A percentile compares a stretch with the other conserved stretches of the same genome.
These are phyloP conservation scores for Atta colombica DNA, from an alignment of 1,140 invertebrate genomes.

Conservation along the genomic window DNA sequence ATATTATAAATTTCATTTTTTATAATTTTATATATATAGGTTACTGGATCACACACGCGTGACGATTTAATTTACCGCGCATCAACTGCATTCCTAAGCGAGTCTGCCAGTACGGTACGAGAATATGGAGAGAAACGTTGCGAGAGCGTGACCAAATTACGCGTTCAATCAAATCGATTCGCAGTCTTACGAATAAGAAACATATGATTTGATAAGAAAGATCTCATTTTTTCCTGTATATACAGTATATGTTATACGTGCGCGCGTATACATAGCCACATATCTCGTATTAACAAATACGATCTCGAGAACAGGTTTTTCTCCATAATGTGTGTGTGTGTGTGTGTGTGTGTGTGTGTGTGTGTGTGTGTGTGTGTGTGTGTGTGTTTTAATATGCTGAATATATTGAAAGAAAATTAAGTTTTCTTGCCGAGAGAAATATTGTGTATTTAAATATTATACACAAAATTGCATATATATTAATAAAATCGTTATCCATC, in stretches of 20 bases:
- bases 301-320: background rate
- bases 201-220: slow-evolving; percentile 15
- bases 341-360: too few species aligned
- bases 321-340: background rate
- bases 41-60: slow-evolving; percentile 77
- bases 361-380: too few species aligned
- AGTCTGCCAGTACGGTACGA: slow-evolving; percentile 53
- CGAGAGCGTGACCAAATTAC: slow-evolving; percentile 51
- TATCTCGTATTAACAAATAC: background rate
- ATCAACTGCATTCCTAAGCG: slow-evolving; percentile 51
- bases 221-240: slow-evolving; percentile 25
- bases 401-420: background rate
- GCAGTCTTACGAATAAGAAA: slow-evolving; percentile 1
- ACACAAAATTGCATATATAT: background rate
- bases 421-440: slow-evolving; percentile 10
- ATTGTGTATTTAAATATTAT: background rate
- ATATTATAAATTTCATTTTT: too few species aligned
- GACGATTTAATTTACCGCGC: slow-evolving; percentile 20
- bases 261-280: background rate
- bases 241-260: background rate
- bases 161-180: slow-evolving; percentile 60
- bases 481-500: background rate
- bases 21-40: slow-evolving; percentile 64
- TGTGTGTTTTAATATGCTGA: too few species aligned
- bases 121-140: slow-evolving; percentile 76